Base-by-base conservation (phyloP, 2,888 invertebrate genomes). In the Cryptus viduatorius region DNA sequence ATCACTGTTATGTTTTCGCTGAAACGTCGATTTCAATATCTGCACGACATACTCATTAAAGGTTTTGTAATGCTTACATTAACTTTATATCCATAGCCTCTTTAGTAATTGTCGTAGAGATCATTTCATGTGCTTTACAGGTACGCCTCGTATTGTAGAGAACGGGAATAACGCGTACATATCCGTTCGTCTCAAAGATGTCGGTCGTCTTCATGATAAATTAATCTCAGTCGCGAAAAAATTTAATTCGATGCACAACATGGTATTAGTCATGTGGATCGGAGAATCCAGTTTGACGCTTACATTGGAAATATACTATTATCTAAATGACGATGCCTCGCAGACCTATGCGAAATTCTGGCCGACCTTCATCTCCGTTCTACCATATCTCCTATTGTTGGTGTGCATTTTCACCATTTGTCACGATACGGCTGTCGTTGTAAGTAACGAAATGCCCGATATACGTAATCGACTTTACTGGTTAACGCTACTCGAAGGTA, bases 11-110 rank as follows among this genome's bases (percentile, higher is more conserved):
- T 71, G 10, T 46, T 31, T 53, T 53, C 71, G 3, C 31, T 71
- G 53, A 16, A 53, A 53, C 71, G 71, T 31, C 50, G 71, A 53
- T 71, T 71, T n/a, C 53, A 44, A 71, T 42, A 71, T 71, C 56
- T 71, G 7, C 19, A 42, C 71, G 12, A 42, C 16, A 42, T 42
- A 19, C 5, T 53, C 14, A 56, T 37, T 4, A 42, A 53, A 56
- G 71, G 71, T 24, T 71, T 71, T 31, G 1, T 37, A 4, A 31
- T 29, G 14, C 4, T 29, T n/a, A 29, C 24, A 5, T 31, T 4
- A 14, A 14, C 1, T 14, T n/a, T 3, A 0, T 3, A 24, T 24
- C 24, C 2, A 3, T 24, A 24, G 24, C 24, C 24, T 24, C 24
- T 24, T 24, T 24, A 24, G 24, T 24, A 24, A 24, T 24, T 3